Evolutionary conservation across 2,888 invertebrate genomes (phyloP).

Genomic region (Epistrophella euchroma): DNA sequence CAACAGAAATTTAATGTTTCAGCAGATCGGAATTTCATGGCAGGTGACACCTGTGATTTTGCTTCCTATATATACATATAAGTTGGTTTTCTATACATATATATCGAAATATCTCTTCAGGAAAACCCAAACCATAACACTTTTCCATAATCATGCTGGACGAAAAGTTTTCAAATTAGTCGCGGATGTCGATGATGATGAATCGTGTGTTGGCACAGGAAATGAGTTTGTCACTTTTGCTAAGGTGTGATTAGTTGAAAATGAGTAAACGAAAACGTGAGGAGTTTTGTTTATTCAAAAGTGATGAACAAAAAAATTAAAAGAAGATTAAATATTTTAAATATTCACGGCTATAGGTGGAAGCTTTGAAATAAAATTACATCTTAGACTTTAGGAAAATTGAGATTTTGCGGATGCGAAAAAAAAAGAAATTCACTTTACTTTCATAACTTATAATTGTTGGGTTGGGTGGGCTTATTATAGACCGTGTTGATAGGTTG

Average conservation of each 20-base stretch:
- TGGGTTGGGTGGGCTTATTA: no score
- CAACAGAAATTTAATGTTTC: conserved; percentile 58
- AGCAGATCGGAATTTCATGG: conserved; percentile 63
- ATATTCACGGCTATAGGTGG: not conserved
- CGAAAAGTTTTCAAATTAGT: conserved; percentile 70
- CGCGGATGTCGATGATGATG: conserved; percentile 59
- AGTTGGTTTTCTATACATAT: no score
- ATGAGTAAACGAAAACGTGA: conserved; percentile 30
- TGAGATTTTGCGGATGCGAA: not conserved
- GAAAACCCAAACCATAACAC: conserved; percentile 17
- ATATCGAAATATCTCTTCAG: not conserved
- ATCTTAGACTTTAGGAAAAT: not conserved
- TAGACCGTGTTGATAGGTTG: no score
- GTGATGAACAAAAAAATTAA: not conserved
- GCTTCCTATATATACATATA: not conserved
- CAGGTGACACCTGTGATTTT: conserved; percentile 72
- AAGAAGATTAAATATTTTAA: conserved; percentile 10
- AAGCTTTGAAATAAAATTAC: not conserved
- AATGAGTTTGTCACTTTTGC: conserved; percentile 60
- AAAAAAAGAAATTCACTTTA: not conserved
- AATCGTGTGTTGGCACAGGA: conserved; percentile 55
- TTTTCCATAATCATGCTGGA: conserved; percentile 60
- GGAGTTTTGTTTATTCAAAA: not conserved
- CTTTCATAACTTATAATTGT: not conserved
- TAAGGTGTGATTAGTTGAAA: conserved; percentile 43